Evolutionary conservation across 2,113 vertebrate genomes (phyloP).

Genomic region (Pyxicephalus adspersus): DNA sequence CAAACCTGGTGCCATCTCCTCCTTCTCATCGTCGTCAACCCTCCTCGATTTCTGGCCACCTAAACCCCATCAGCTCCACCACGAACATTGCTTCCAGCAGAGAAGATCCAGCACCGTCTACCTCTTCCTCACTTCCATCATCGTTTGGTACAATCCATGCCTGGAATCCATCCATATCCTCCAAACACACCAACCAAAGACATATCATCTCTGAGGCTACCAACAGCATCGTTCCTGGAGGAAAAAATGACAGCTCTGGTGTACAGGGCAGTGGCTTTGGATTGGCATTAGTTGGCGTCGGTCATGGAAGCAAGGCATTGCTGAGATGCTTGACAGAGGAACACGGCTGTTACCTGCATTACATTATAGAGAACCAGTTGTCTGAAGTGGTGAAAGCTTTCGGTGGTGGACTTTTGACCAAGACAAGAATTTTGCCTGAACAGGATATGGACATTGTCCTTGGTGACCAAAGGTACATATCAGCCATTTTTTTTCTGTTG

Average conservation of each 20-base stretch:
- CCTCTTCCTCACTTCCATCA: constrained; percentile 33
- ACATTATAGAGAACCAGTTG: constrained; percentile 60
- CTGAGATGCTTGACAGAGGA: constrained; percentile 61
- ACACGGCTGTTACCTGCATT: constrained; percentile 58
- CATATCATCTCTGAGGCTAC: not conserved
- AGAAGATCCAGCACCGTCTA: constrained; percentile 52
- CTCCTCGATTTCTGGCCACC: constrained; percentile 33
- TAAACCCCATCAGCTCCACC: not conserved
- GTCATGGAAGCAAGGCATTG: constrained; percentile 38
- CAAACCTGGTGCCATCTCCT: constrained; percentile 38
- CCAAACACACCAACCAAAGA: constrained; percentile 6
- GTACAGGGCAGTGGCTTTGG: constrained; percentile 5
- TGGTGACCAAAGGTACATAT: constrained; percentile 60
- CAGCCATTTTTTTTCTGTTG: no score
- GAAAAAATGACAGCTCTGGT: not conserved
- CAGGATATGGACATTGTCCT: constrained; percentile 58
- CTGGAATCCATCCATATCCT: not conserved
- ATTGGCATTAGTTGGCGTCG: constrained; percentile 56
- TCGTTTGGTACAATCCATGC: not conserved
- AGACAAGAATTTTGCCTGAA: constrained; percentile 58
- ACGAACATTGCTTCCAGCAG: not conserved
- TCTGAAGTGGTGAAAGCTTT: constrained; percentile 58
- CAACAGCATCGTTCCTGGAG: not conserved
- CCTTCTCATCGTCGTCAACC: constrained; percentile 48
- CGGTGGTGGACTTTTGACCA: constrained; percentile 45